Base-by-base conservation (phyloP, 2,888 invertebrate genomes). In the Bellardia pandia region DNA sequence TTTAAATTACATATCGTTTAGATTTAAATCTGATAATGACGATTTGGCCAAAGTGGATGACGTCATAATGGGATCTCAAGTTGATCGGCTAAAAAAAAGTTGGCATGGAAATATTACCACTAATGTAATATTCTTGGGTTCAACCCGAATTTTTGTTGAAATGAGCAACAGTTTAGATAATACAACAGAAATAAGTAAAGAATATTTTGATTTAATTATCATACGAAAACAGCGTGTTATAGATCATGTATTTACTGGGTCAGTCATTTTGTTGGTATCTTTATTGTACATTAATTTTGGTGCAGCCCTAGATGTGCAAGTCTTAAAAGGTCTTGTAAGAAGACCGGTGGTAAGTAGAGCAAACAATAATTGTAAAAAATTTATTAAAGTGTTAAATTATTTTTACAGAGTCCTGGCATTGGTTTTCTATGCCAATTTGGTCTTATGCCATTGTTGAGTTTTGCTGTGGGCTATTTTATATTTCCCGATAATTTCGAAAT, bases 221-320 rank as follows among this genome's bases (percentile, higher is more conserved):
- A 93, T 95, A 80, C 94, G 96, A 0, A 94, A 95, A 53, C 93
- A 95, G 76, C 94, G 96, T 33, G 90, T 95, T 48, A 95, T 98
- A 58, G 97, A 98, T 93, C 95, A 94, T 13, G 93, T 97, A 6
- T 98, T 98, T 91, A 96, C 96, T 0, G 95, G 94, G 60, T 96
- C 97, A 84, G 97, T 98, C 6, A 96, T 96, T 2, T 94, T 95
- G 66, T 94, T 98, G 69, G 96, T 97, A 58, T 96, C 97, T 0
- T 94, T 98, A 71, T 95, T 98, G 90, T 98, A 97, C 91, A 96
- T 98, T 79, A 98, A 98, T 94, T 98, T 98, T 94, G 98, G 98
- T 0, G 98, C 98, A 91, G 97, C 98, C 0, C 94, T 98, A 92
- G 96, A 98, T 92, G 95, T 97, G 62, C 90, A 90, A 3, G 92